Percentiles rank a stretch among this genome's conserved stretches.
phyloP scores from a whole-genome alignment of 2,888 invertebrate species.

The Athalia rosae region DNA sequence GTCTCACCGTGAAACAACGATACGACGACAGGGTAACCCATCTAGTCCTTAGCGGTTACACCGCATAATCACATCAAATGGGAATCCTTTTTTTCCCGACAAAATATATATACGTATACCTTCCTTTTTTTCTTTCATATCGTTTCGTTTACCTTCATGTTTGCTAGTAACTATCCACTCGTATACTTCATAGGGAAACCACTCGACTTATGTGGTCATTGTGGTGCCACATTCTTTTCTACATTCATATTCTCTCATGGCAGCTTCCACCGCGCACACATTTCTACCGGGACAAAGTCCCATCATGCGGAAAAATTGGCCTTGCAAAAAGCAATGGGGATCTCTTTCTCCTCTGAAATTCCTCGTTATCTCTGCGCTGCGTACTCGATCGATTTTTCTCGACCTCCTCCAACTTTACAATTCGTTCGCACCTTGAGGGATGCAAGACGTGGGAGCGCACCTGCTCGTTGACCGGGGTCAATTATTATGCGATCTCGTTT shows the following conservation, averaged over 20 bases:
- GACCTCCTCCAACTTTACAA: no score
- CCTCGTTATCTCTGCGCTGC: no score
- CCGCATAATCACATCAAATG: constrained; percentile 37
- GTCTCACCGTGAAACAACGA: no score
- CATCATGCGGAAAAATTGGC: no score
- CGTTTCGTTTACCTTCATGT: neutral
- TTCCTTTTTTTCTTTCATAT: neutral
- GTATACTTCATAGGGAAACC: constrained; percentile 26
- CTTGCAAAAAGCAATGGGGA: no score
- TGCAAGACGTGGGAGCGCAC: neutral
- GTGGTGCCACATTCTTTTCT: constrained; percentile 12
- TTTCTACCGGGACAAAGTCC: neutral
- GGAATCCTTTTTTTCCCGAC: neutral
- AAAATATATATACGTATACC: no score
- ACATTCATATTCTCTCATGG: neutral
- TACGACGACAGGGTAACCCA: constrained; percentile 6
- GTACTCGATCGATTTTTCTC: no score
- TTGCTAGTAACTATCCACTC: neutral
- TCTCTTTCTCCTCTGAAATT: no score
- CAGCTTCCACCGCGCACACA: no score
- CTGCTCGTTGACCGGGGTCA: constrained; percentile 35
- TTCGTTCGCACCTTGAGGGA: neutral
- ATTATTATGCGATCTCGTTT: constrained; percentile 32
- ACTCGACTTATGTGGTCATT: constrained; percentile 35
- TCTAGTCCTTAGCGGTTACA: constrained; percentile 36